Base-by-base conservation (phyloP, 1,140 invertebrate genomes). In the Bombus confusus region DNA sequence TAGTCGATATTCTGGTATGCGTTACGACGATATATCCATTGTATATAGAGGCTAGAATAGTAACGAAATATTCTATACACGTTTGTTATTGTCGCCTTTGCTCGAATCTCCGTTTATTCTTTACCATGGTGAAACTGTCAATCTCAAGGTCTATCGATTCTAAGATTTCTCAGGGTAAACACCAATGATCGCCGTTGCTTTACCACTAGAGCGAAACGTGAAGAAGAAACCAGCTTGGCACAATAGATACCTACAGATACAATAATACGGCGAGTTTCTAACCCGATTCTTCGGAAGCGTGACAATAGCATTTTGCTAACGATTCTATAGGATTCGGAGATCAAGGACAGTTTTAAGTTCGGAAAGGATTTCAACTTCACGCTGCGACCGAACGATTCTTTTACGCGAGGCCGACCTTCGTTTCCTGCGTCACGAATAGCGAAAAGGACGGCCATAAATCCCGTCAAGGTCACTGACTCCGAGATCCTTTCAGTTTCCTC, bases 381-480 rank as follows among this genome's bases (percentile, higher is more conserved):
- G 91, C 91, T 89, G 91, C 62, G 88, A 62, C 43, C 73, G 80
- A 81, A 73, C 74, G 87, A 85, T 87, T 89, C 83, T 79, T 86
- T 34, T 52, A 47, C 57, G 31, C 43, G 68, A 43, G 57, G 37
- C 72, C 90, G 86, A 91, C 91, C 92, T 93, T 93, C 90, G 88
- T 86, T 93, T 89, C 84, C 87, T 75, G 82, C 43, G 75, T 68
- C 57, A 68, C 52, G 81, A 83, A 78, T 86, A 87, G 84, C 91
- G 88, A 92, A 91, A 91, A 86, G 88, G 81, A 62, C 62, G 78
- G 66, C 85, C 90, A 89, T 93, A 93, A 93, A 93, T 93, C 89
- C 39, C 80, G 64, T 64, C 92, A 91, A 93, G 92, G 92, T 92
- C 91, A 87, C 88, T 75, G 81, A 80, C 77, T 74, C 47, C 28